Conservation (phyloP, 2,113 vertebrate genomes). For the Ursus arctos region DNA sequence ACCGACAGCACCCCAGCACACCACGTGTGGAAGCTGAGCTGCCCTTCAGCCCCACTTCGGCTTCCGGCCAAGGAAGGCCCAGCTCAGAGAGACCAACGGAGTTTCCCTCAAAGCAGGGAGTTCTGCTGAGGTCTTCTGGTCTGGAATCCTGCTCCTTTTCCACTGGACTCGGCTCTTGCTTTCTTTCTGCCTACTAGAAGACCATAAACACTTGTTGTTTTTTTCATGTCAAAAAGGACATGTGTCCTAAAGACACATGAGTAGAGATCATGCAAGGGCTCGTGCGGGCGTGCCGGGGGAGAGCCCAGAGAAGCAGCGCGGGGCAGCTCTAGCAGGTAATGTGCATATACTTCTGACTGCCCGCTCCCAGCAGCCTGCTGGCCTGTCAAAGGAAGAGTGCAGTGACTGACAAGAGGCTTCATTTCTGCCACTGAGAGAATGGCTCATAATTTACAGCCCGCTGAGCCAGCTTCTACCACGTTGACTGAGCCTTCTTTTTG, state of each 20-base stretch:
- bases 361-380: fast-evolving
- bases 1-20: fast-evolving
- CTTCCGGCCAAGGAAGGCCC: not conserved
- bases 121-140: not conserved
- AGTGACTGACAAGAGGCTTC: slow-evolving; percentile 68
- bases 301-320: fast-evolving
- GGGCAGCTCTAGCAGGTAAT: not conserved
- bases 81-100: not conserved
- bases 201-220: not conserved
- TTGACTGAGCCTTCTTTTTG: slow-evolving; percentile 43
- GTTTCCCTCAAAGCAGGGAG: fast-evolving
- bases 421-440: slow-evolving; percentile 61
- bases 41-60: not conserved
- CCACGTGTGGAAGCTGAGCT: not conserved
- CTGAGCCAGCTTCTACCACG: slow-evolving; percentile 40
- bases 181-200: not conserved
- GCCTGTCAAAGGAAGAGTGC: not conserved
- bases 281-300: fast-evolving
- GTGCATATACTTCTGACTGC: not conserved
- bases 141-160: not conserved
- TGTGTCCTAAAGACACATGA: not conserved
- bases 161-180: not conserved
- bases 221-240: not conserved
- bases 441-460: slow-evolving; percentile 70
- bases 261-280: too few relatives aligned